Evolutionary conservation across 2,113 vertebrate species (phyloP).

Genomic region (Gobiocypris rarus): DNA sequence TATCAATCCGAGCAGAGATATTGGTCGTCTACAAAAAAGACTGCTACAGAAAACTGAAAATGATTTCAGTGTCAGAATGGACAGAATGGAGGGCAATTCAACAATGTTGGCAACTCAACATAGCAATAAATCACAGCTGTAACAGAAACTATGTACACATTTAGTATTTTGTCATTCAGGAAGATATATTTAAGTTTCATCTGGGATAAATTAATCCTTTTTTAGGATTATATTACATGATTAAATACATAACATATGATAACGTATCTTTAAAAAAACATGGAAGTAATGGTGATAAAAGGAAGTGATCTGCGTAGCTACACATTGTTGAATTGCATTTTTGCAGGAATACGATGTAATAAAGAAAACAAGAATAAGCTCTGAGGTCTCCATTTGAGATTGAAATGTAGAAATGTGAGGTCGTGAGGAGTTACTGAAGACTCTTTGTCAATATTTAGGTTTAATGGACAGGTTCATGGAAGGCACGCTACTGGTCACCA

Average conservation of each 20-base stretch:
- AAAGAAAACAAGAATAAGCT: slow-evolving; percentile 15
- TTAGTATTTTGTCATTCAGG: slow-evolving; percentile 65
- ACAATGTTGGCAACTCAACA: slow-evolving; percentile 64
- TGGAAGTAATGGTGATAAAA: slow-evolving; percentile 32
- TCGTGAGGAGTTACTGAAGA: slow-evolving; percentile 20
- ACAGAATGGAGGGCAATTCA: slow-evolving; percentile 60
- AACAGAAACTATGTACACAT: slow-evolving; percentile 60
- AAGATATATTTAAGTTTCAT: slow-evolving; percentile 52
- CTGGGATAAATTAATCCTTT: slow-evolving; percentile 69
- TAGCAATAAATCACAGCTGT: slow-evolving; percentile 61
- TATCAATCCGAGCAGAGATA: slow-evolving; percentile 40
- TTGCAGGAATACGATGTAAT: slow-evolving; percentile 16
- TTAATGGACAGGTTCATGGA: slow-evolving; percentile 22
- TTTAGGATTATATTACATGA: slow-evolving; percentile 63
- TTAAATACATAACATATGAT: slow-evolving; percentile 55
- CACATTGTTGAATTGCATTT: slow-evolving; percentile 63
- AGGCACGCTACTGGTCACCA: slow-evolving; percentile 27
- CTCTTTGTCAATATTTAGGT: slow-evolving; percentile 29
- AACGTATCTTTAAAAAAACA: slow-evolving; percentile 42
- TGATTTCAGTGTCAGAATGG: slow-evolving; percentile 46
- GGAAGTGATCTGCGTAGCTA: neutral
- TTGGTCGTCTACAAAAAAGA: slow-evolving; percentile 47
- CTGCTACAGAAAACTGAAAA: slow-evolving; percentile 52
- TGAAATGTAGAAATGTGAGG: slow-evolving; percentile 36
- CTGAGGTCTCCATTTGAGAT: slow-evolving; percentile 28